phyloP scores from a whole-genome alignment of 2,113 vertebrate species.

The Prionailurus viverrinus region DNA sequence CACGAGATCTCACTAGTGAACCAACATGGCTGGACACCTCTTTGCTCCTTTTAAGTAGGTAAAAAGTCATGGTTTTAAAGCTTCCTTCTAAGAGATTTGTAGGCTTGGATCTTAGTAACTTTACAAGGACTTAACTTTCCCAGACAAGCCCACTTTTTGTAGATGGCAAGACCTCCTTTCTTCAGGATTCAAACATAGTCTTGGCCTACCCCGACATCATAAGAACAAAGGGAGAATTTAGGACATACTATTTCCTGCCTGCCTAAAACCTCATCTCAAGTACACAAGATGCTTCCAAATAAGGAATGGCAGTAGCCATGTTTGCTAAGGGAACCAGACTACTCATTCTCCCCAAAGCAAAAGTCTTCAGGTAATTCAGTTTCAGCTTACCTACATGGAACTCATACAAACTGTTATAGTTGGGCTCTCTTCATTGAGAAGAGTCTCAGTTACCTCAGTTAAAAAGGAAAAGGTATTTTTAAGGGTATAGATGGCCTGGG shows the following conservation, averaged over 20 bases:
- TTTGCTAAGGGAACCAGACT: background rate
- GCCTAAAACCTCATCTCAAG: constrained; percentile 38
- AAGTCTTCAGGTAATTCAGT: constrained; percentile 22
- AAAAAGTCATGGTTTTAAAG: constrained; percentile 48
- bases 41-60: constrained; percentile 64
- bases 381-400: background rate
- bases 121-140: constrained; percentile 73
- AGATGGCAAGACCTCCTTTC: constrained; percentile 43
- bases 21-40: constrained; percentile 48
- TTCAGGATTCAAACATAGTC: background rate
- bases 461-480: background rate
- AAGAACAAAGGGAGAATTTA: constrained; percentile 64
- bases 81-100: constrained; percentile 65
- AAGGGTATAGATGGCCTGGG: background rate
- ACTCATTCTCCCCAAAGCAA: background rate
- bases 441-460: background rate
- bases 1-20: constrained; percentile 52
- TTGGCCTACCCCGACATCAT: constrained; percentile 8
- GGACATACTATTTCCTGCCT: constrained; percentile 56
- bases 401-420: background rate
- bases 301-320: background rate
- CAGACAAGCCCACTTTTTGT: constrained; percentile 38
- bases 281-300: constrained; percentile 6
- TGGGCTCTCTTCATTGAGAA: background rate
- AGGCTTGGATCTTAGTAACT: constrained; percentile 66